Percentiles rank a stretch among this genome's conserved stretches.
These are phyloP conservation scores for Xenopus petersii DNA, from an alignment of 2,797 vertebrate species.

Conservation along the genomic window DNA sequence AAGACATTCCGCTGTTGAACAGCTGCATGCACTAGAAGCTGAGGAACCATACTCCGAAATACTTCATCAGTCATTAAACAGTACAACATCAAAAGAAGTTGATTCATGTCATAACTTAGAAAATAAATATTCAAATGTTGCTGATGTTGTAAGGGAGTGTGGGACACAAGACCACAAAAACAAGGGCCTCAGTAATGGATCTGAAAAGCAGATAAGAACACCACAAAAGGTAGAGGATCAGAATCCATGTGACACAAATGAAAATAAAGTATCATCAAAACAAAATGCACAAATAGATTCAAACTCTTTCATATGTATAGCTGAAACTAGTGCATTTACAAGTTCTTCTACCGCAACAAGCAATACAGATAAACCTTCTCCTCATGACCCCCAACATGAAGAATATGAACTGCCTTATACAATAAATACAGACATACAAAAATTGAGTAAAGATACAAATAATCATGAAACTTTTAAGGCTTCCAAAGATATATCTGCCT, in stretches of 20 bases:
- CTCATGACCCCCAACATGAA: not conserved
- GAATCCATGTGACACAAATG: conserved; percentile 47
- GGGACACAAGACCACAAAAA: conserved; percentile 42
- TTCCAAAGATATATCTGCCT: not conserved
- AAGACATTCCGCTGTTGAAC: conserved; percentile 5
- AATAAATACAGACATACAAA: not conserved
- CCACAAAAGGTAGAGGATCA: conserved; percentile 53
- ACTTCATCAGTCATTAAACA: conserved; percentile 1
- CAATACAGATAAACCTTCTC: not conserved
- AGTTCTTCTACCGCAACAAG: not conserved
- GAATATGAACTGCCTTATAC: not conserved
- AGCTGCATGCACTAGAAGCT: not conserved
- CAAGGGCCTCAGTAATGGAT: conserved; percentile 23
- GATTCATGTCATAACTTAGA: conserved; percentile 49
- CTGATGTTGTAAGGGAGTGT: conserved; percentile 51
- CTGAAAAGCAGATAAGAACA: conserved; percentile 37
- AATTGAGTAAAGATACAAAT: not conserved
- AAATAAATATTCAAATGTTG: conserved; percentile 33
- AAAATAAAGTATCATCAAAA: conserved; percentile 55
- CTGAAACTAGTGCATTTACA: conserved; percentile 23
- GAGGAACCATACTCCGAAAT: not conserved
- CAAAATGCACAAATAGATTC: conserved; percentile 53
- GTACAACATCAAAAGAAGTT: conserved; percentile 19
- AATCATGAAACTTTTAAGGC: not conserved
- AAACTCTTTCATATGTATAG: conserved; percentile 40